Conservation (phyloP, 2,888 invertebrate genomes). For the Thera britannica region DNA sequence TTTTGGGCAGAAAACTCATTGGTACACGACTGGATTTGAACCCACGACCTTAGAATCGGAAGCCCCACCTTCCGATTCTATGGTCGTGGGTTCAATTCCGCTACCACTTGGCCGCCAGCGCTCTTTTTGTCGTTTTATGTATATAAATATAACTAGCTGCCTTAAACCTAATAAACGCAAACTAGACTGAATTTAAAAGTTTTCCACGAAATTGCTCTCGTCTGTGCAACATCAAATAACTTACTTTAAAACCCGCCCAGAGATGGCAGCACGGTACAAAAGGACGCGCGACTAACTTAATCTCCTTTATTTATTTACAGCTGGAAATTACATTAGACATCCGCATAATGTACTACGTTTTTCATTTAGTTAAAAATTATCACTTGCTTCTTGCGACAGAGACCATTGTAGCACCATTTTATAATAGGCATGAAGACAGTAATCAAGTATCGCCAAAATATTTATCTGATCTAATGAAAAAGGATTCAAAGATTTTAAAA, state of each 20-base stretch:
- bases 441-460: too few species aligned
- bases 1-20: too few species aligned
- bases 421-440: background rate
- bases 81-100: too few species aligned
- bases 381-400: slow-evolving; percentile 22
- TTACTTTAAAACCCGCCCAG: slow-evolving; percentile 9
- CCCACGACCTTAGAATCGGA: too few species aligned
- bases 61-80: too few species aligned
- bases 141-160: too few species aligned
- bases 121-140: too few species aligned
- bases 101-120: too few species aligned
- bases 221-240: slow-evolving; percentile 9
- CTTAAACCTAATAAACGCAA: background rate
- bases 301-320: slow-evolving; percentile 45
- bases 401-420: slow-evolving; percentile 5
- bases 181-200: background rate
- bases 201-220: background rate
- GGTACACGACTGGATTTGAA: too few species aligned
- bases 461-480: too few species aligned
- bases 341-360: slow-evolving; percentile 33
- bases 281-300: slow-evolving; percentile 32
- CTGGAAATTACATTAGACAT: slow-evolving; percentile 38
- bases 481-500: too few species aligned
- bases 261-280: slow-evolving; percentile 29
- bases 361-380: slow-evolving; percentile 43